These are phyloP conservation scores for Cotesia congregata DNA, from an alignment of 2,888 invertebrate species.

Conservation along the genomic window DNA sequence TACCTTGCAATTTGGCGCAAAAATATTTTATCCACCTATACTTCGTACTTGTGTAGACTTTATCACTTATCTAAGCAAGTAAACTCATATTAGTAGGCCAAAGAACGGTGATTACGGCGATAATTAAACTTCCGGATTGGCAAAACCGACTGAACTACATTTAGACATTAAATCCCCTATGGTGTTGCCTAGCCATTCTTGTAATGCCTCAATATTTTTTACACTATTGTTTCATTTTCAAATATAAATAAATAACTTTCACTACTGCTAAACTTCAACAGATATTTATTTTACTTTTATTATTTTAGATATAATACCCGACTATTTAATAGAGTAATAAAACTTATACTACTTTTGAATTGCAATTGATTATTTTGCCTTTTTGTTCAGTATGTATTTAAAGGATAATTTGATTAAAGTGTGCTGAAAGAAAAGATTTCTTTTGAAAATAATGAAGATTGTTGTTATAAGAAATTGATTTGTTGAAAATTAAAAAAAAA, in stretches of 20 bases:
- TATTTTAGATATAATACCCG: too few relatives aligned
- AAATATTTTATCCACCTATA: constrained; percentile 30
- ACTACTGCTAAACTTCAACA: background rate
- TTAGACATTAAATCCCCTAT: background rate
- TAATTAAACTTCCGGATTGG: constrained; percentile 49
- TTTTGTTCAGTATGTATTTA: too few relatives aligned
- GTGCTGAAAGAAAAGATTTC: too few relatives aligned
- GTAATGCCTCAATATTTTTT: background rate
- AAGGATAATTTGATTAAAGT: too few relatives aligned
- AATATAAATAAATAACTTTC: background rate
- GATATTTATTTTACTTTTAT: background rate
- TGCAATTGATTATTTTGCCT: too few relatives aligned
- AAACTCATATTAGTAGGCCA: constrained; percentile 48
- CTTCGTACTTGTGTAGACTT: constrained; percentile 28
- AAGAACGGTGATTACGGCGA: constrained; percentile 51
- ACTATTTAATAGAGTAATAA: too few relatives aligned
- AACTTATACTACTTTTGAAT: too few relatives aligned
- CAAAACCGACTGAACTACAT: constrained; percentile 32
- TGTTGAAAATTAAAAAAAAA: too few relatives aligned
- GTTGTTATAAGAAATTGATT: too few relatives aligned
- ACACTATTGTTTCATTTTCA: constrained; percentile 16
- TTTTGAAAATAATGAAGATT: too few relatives aligned
- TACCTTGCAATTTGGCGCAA: constrained; percentile 33
- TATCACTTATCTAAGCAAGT: constrained; percentile 24
- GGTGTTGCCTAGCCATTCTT: background rate